These are phyloP conservation scores for Hemicrepidius hirtus DNA, from an alignment of 2,888 invertebrate species.

Conservation along the genomic window DNA sequence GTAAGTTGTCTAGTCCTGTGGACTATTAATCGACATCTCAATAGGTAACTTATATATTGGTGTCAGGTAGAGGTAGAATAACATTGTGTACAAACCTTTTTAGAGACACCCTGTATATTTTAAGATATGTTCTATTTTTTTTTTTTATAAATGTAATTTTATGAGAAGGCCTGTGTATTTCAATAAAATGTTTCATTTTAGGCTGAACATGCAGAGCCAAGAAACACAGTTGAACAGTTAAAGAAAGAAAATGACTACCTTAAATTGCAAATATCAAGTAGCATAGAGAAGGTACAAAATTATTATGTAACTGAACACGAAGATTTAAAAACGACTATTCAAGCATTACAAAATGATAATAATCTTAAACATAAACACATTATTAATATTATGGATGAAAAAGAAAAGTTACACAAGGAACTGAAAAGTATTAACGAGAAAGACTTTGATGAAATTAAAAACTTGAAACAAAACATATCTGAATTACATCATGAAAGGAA, in stretches of 20 bases:
- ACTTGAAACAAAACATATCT: neutral
- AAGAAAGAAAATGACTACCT: neutral
- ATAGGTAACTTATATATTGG: no score
- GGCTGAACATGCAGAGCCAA: neutral
- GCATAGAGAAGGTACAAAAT: neutral
- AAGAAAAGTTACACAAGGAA: constrained; percentile 22
- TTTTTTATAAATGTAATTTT: no score
- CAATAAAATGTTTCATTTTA: neutral
- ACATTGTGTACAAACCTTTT: no score
- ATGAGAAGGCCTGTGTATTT: neutral
- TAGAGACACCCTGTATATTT: no score
- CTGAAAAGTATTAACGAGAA: neutral
- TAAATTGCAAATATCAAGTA: neutral
- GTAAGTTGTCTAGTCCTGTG: no score
- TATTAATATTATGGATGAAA: constrained; percentile 42
- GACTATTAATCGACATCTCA: no score
- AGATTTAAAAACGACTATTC: neutral
- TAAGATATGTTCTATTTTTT: no score
- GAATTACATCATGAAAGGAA: constrained; percentile 20
- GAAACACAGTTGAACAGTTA: neutral
- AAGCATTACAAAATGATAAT: constrained; percentile 29
- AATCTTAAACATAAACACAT: constrained; percentile 32
- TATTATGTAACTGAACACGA: neutral
- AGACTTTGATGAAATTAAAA: neutral
- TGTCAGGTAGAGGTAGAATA: no score